Base-by-base conservation (phyloP, 2,888 invertebrate genomes). In the Nycteola revayana region DNA sequence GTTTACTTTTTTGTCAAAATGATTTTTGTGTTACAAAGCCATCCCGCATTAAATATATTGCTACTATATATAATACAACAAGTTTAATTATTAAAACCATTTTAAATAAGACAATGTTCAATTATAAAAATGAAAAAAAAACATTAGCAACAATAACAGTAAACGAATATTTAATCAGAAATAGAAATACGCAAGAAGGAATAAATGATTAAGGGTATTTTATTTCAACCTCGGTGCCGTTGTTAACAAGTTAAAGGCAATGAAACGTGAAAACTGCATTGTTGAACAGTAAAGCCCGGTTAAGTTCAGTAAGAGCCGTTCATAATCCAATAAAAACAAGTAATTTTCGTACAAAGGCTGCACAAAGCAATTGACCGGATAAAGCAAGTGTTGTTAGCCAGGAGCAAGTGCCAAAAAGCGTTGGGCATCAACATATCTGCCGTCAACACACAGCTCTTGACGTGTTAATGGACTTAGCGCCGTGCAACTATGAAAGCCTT, bases 381-480 rank as follows among this genome's bases (percentile, higher is more conserved):
- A 69, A 69, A 67, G 64, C 60, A 63, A 70, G 62, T 63, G 64
- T 53, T 45, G 50, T 43, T 42, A 45, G 27, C 26, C 27, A 25
- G 30, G 35, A 40, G 56, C 32, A 36, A 51, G 49, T 38, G 51
- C 45, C 56, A 46, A 55, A 66, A 65, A 65, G 52, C 49, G 49
- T 51, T 61, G 60, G 62, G 67, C 61, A 66, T 66, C 68, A 66
- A 73, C 75, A 76, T 73, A 72, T 71, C 62, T 64, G 51, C 60
- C 64, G 67, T 72, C 73, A 75, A 76, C 82, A 80, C 71, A 70
- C 55, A 57, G 57, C 62, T 63, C 63, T 66, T 65, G 64, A 64
- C 63, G 64, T 50, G 61, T 54, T 83, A 84, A 83, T 81, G 68
- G 68, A 80, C 70, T 82, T 77, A 76, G 57, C 64, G 57, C 60